Evolutionary conservation across 2,888 invertebrate species (phyloP).

Genomic region (Nomada hirtipes): DNA sequence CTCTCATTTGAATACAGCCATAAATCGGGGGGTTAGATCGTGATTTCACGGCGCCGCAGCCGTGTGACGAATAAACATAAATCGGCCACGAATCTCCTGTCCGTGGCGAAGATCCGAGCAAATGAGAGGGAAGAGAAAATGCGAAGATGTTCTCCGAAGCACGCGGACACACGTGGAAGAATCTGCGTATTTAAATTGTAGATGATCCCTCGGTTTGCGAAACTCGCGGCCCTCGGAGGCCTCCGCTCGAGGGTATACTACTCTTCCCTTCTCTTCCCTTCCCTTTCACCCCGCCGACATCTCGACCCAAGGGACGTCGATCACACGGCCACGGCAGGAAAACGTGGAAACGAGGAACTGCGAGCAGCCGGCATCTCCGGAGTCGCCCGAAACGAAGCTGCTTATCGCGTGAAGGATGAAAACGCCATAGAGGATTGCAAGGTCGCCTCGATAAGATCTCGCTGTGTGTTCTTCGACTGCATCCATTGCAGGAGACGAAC

Average conservation of each 20-base stretch:
- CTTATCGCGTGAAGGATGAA: constrained; percentile 11
- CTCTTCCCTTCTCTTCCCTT: constrained; percentile 28
- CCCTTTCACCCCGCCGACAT: background rate
- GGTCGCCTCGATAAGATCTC: background rate
- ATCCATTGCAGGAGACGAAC: background rate
- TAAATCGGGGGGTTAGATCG: constrained; percentile 36
- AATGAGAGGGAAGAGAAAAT: constrained; percentile 28
- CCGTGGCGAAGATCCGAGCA: constrained; percentile 10
- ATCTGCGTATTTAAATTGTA: constrained; percentile 68
- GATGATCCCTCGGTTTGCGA: constrained; percentile 51
- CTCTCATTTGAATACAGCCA: constrained; percentile 47
- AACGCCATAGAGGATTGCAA: background rate
- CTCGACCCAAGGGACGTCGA: constrained; percentile 33
- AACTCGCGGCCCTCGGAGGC: constrained; percentile 11
- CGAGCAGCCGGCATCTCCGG: background rate
- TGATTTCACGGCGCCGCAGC: constrained; percentile 30
- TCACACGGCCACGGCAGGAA: constrained; percentile 29
- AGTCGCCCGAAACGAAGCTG: constrained; percentile 5
- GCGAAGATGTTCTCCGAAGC: constrained; percentile 39
- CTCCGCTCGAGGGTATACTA: background rate
- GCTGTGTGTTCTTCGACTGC: background rate
- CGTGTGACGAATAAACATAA: constrained; percentile 58
- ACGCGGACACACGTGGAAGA: constrained; percentile 48
- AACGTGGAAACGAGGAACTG: background rate
- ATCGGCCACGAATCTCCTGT: constrained; percentile 48